Evolutionary conservation across 2,888 invertebrate species (phyloP).

Genomic region (Stegana nigrithorax): DNA sequence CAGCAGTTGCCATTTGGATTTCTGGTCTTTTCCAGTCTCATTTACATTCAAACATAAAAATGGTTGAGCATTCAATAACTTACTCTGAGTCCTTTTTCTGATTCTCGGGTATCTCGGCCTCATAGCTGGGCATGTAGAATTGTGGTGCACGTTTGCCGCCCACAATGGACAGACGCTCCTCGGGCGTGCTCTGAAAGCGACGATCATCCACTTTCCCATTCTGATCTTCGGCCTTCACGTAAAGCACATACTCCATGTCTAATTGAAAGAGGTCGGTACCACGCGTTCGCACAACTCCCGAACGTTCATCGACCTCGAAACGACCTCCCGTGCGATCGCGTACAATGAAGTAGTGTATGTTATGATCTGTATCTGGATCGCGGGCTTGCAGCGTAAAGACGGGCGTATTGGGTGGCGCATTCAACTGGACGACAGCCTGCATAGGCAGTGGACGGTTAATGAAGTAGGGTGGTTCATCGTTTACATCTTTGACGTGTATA

Average conservation of each 20-base stretch:
- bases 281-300: slow-evolving; percentile 90
- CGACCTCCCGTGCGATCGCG: slow-evolving; percentile 84
- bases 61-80: no score
- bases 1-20: not conserved
- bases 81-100: slow-evolving; percentile 97
- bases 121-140: slow-evolving; percentile 95
- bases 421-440: slow-evolving; percentile 96
- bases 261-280: slow-evolving; percentile 93
- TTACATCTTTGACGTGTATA: slow-evolving; percentile 94
- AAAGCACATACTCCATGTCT: slow-evolving; percentile 96
- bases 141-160: slow-evolving; percentile 98
- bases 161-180: slow-evolving; percentile 91
- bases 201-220: slow-evolving; percentile 93
- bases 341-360: slow-evolving; percentile 95
- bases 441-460: slow-evolving; percentile 96
- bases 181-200: slow-evolving; percentile 89
- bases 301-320: slow-evolving; percentile 90
- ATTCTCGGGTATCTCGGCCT: slow-evolving; percentile 96
- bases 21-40: not conserved
- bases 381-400: slow-evolving; percentile 97
- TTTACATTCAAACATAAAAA: slow-evolving; percentile 1
- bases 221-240: slow-evolving; percentile 95
- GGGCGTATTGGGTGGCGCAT: slow-evolving; percentile 94
- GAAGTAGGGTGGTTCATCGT: slow-evolving; percentile 96
- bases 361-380: slow-evolving; percentile 96